Base-by-base conservation (phyloP, 2,888 invertebrate genomes). In the Agonopterix alstromeriana region DNA sequence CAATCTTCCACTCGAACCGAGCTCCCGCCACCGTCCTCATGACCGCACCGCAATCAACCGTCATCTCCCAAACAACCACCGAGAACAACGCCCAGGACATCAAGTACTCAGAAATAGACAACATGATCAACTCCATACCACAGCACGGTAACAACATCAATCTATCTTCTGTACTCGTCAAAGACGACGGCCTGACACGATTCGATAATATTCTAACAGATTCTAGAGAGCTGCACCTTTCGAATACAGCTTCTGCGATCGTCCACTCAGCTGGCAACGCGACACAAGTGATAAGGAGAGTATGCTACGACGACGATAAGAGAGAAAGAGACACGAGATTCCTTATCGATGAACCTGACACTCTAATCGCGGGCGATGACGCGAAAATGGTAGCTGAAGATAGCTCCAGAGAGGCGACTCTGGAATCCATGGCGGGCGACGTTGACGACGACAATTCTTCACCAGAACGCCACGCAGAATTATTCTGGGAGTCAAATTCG, bases 401-500 rank as follows among this genome's bases (percentile, higher is more conserved):
- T 43, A 76, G 63, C 50, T 73, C 81, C 3, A 60, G 82, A 42
- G 81, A 80, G 38, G 74, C 70, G 0, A 69, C 71, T 0, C 49
- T 81, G 0, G 82, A 77, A 17, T 77, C 82, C 0, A 74, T 78
- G 58, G 53, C 63, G 0, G 66, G 56, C 0, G 78, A 75, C 35
- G 73, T 62, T 0, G 82, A 77, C 49, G 82, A 82, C 12, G 80
- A 79, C 7, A 61, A 74, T 1, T 83, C 82, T 0, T 82, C 82
- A 0, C 83, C 87, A 0, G 89, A 87, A 48, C 65, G 85, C 2
- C 76, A 80, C 47, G 64, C 80, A 0, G 87, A 88, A 45, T 52
- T 87, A 14, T 89, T 85, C 56, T 89, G 89, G 89, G 89, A 89
- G 53, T 79, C 82, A 0, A 82, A 79, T 45, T 83, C 85, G 0